Base-by-base conservation (phyloP, 2,888 invertebrate genomes). In the Loripinus fragilis region DNA sequence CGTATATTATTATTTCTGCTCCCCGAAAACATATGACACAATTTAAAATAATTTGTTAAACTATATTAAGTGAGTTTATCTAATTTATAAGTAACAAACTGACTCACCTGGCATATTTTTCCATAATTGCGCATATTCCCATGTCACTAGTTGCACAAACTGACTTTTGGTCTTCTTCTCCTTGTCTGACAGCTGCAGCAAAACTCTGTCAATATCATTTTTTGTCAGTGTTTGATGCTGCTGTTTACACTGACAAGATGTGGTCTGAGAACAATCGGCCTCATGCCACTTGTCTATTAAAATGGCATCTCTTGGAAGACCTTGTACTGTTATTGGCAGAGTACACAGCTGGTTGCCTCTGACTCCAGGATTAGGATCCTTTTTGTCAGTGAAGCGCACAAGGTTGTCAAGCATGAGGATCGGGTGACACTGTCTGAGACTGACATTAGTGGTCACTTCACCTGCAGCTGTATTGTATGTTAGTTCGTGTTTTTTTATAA, bases 321-420 rank as follows among this genome's bases (percentile, higher is more conserved):
- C 76, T 65, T 78, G 76, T 10, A 81, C 2, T 3, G 81, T 81
- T 10, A 81, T 71, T n/a, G 78, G 81, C 23, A 81, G 64, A 20
- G 78, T 81, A n/a, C 81, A 81, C 23, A 78, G 42, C 45, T 81
- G 81, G 28, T 76, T 78, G 10, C 38, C 38, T 38, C 38, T 38
- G 7, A 38, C 38, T 38, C 38, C 38, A 8, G 38, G 38, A 42
- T 42, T 68, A 30, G 78, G 71, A 23, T 78, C 66, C 0, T 70
- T 71, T 17, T 74, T 67, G 33, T 68, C 74, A 38, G 71, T 60
- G 12, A 78, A 60, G 10, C 78, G 42, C 30, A 75, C 79, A 25
- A 79, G 50, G 38, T 79, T 76, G 45, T 79, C 75, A 48, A 79
- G 25, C 75, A 79, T 75, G 5, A 75, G 42, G 17, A 79, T 76